A percentile compares a stretch with the other conserved stretches of the same genome.
phyloP scores from a whole-genome alignment of 2,113 vertebrate genomes.

The Crocuta crocuta region DNA sequence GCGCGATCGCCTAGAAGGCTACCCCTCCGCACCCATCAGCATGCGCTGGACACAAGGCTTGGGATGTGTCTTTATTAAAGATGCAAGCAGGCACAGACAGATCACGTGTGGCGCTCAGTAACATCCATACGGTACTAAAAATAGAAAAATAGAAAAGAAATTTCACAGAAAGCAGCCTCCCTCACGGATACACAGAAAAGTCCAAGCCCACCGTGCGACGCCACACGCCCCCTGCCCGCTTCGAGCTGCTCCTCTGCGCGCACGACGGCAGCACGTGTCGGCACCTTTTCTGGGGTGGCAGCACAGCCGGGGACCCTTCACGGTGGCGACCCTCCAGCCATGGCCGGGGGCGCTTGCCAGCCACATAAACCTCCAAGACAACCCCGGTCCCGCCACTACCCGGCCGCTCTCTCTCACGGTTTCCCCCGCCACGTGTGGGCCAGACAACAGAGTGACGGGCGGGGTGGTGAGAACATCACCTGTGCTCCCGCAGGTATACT shows the following conservation, averaged over 20 bases:
- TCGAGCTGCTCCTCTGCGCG: slow-evolving; percentile 54
- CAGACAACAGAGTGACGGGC: not conserved
- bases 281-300: not conserved
- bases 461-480: accelerated
- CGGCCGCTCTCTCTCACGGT: accelerated
- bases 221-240: slow-evolving; percentile 67
- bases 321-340: not conserved
- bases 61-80: slow-evolving; percentile 87
- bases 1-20: accelerated
- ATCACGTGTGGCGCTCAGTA: slow-evolving; percentile 76
- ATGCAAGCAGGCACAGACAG: slow-evolving; percentile 86
- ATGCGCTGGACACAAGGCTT: slow-evolving; percentile 44
- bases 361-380: not conserved
- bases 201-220: slow-evolving; percentile 12
- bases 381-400: accelerated
- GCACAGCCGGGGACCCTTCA: not conserved
- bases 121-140: slow-evolving; percentile 85
- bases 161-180: slow-evolving; percentile 86
- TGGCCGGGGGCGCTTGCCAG: not conserved
- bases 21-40: not conserved
- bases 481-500: accelerated
- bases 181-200: slow-evolving; percentile 82
- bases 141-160: slow-evolving; percentile 89
- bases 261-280: not conserved
- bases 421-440: not conserved